Evolutionary conservation across 1,140 invertebrate genomes (phyloP).

Genomic region (Brachionus calyciflorus): DNA sequence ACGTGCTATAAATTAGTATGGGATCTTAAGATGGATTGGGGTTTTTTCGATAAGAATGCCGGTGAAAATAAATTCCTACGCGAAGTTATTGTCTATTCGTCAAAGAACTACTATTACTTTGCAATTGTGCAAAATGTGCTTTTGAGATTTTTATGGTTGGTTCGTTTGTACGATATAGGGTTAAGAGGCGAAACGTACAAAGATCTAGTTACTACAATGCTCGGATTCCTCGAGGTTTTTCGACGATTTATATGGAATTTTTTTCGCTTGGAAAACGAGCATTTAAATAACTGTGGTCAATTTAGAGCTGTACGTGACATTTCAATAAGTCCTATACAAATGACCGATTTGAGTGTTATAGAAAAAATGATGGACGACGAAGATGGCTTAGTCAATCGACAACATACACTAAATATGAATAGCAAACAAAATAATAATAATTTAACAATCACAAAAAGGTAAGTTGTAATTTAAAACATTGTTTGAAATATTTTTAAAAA

Average conservation of each 20-base stretch:
- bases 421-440: not conserved
- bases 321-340: slow-evolving; percentile 76
- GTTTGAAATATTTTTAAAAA: not conserved
- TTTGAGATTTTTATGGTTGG: slow-evolving; percentile 81
- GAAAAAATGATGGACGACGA: slow-evolving; percentile 46
- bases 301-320: slow-evolving; percentile 97
- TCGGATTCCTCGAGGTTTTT: slow-evolving; percentile 89
- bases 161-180: slow-evolving; percentile 70
- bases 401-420: slow-evolving; percentile 1
- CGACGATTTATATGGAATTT: slow-evolving; percentile 99
- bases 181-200: slow-evolving; percentile 75
- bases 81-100: slow-evolving; percentile 69
- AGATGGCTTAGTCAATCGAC: slow-evolving; percentile 16
- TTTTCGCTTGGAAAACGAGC: slow-evolving; percentile 98
- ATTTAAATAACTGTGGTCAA: slow-evolving; percentile 98
- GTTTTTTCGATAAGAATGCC: slow-evolving; percentile 81
- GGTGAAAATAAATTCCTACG: slow-evolving; percentile 72
- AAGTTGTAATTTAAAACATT: not conserved
- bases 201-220: slow-evolving; percentile 82
- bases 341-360: slow-evolving; percentile 36
- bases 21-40: slow-evolving; percentile 99
- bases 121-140: slow-evolving; percentile 93
- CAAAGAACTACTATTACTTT: slow-evolving; percentile 82
- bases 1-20: slow-evolving; percentile 83
- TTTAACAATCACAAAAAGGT: slow-evolving; percentile 38